Conservation (phyloP, 2,888 invertebrate species). For the Caenorhabditis sp. region DNA sequence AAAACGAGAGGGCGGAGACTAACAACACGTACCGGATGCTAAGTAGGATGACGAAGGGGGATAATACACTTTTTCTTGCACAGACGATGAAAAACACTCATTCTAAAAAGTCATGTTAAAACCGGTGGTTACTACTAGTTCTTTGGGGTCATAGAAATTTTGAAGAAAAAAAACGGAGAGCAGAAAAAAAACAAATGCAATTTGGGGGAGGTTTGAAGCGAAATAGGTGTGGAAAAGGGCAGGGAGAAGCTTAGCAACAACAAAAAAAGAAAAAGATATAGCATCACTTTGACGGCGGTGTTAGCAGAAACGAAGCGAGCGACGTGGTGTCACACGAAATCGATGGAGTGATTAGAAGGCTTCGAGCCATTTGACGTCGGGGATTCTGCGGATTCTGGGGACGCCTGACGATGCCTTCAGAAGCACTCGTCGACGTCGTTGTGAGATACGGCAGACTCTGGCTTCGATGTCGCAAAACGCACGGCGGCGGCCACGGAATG, state of each 20-base stretch:
- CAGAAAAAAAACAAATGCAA: too few species aligned
- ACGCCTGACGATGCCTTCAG: slow-evolving; percentile 13
- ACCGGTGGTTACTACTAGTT: slow-evolving; percentile 1
- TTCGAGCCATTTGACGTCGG: slow-evolving; percentile 42
- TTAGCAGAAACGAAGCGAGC: slow-evolving; percentile 29
- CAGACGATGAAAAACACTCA: neutral
- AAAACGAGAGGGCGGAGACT: neutral
- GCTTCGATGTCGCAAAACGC: slow-evolving; percentile 66
- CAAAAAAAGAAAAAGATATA: neutral
- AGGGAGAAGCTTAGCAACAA: neutral
- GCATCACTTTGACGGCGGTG: neutral
- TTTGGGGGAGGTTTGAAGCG: slow-evolving; percentile 4
- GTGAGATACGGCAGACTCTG: slow-evolving; percentile 49
- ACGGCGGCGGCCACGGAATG: slow-evolving; percentile 69
- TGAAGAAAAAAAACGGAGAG: neutral
- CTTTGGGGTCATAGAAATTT: neutral
- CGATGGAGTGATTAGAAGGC: slow-evolving; percentile 32
- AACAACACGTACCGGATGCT: slow-evolving; percentile 35
- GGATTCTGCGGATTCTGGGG: slow-evolving; percentile 3
- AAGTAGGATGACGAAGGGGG: slow-evolving; percentile 14
- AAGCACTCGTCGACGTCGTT: slow-evolving; percentile 62
- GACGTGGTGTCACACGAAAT: slow-evolving; percentile 27
- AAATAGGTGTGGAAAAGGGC: neutral
- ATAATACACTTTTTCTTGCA: neutral
- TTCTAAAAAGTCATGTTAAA: slow-evolving; percentile 29